Evolutionary conservation across 2,888 invertebrate genomes (phyloP), one percentile per base, ranked within the genome.

Genomic region (Agriopis aurantiaria): DNA sequence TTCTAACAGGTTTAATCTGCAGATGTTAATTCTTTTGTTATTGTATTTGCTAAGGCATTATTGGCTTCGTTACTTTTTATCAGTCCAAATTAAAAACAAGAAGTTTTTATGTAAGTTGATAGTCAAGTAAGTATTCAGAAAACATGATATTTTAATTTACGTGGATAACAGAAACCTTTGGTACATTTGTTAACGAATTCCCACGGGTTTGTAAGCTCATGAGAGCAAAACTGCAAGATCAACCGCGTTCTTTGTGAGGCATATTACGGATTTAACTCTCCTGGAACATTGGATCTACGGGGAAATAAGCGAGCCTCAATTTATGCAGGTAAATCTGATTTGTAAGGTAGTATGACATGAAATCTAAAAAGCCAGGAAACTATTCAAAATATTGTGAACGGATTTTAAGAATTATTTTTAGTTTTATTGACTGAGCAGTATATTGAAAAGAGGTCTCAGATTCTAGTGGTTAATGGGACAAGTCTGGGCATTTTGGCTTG

Each of bases 221-320:
- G 74, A 76, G 78, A 82, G 65, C 23, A 74, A 84, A 85, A 85
- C 80, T 85, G 86, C 85, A 76, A 80, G 78, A 82, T 74, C 77
- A 78, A 80, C 59, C 67, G 69, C 77, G 77, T 75, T 79, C 82
- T 83, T 85, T 84, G 85, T 80, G 72, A 78, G 75, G 72, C 74
- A 83, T 79, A 82, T 75, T 78, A 79, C 75, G 74, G 80, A 84
- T 55, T 65, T 83, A 64, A 3, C 79, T 73, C 57, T 67, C 73
- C 41, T 8, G 23, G 49, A 71, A 72, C 77, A 75, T 80, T 76
- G 78, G 74, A 72, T 76, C 72, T 14, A 63, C 73, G 12, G 66
- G 60, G 67, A 71, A 69, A 69, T 69, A 61, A 53, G 23, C 17
- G 43, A 70, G 69, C 62, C 69, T 75, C 75, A 75, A 55, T 64